These are phyloP conservation scores for Mylabris phalerata DNA, from an alignment of 1,140 invertebrate species.

Conservation along the genomic window DNA sequence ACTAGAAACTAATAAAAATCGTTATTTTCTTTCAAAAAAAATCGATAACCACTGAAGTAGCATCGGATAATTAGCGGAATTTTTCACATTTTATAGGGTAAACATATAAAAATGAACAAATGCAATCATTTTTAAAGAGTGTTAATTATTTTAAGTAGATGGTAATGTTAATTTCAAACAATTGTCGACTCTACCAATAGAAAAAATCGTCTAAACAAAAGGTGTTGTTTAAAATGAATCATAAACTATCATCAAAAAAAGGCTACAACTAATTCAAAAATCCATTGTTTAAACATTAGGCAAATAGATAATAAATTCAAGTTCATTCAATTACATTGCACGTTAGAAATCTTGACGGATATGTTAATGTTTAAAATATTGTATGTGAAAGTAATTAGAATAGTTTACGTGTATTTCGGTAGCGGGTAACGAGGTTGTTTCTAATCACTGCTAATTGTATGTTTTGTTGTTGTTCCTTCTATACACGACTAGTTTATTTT, in stretches of 20 bases:
- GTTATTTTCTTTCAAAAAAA: not conserved
- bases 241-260: not conserved
- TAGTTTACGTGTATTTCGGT: conserved; percentile 37
- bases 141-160: conserved; percentile 16
- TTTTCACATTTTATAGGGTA: conserved; percentile 11
- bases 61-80: conserved; percentile 5
- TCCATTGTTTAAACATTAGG: not conserved
- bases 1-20: not conserved
- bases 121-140: conserved; percentile 15
- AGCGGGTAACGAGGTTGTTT: conserved; percentile 35
- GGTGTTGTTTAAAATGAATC: conserved; percentile 3
- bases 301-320: conserved; percentile 2
- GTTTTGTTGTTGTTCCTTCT: conserved; percentile 21
- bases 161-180: conserved; percentile 11
- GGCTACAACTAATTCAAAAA: not conserved
- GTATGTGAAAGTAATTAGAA: conserved; percentile 36
- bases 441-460: conserved; percentile 40
- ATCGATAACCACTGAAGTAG: not conserved
- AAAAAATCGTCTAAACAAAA: too few species aligned
- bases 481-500: conserved; percentile 9
- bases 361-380: conserved; percentile 12
- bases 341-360: conserved; percentile 9
- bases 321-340: conserved; percentile 5
- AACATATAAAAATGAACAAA: conserved; percentile 15
- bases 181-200: not conserved